Conservation (phyloP, 2,113 vertebrate genomes). For the Syngnathoides biaculeatus region DNA sequence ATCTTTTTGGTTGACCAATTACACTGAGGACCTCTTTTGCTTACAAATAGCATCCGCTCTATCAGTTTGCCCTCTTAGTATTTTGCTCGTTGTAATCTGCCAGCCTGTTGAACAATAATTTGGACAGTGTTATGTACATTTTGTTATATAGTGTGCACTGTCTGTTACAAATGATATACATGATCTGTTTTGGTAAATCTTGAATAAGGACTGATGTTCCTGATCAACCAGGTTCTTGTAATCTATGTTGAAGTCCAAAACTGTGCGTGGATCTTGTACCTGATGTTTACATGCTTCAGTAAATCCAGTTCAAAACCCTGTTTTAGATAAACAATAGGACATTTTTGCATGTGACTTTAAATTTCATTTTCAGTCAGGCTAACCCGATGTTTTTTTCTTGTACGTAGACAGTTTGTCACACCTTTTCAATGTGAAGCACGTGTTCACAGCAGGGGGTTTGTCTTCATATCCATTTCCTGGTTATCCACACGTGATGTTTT, state of each 20-base stretch:
- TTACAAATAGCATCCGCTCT: not conserved
- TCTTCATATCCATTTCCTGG: constrained; percentile 41
- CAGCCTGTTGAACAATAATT: not conserved
- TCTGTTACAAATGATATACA: not conserved
- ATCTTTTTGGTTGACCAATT: not conserved
- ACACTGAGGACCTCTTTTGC: not conserved
- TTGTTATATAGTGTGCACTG: not conserved
- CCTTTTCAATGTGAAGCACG: not conserved
- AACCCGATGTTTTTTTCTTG: not conserved
- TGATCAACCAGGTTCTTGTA: not conserved
- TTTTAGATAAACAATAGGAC: not conserved
- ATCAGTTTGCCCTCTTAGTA: not conserved
- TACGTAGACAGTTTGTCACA: not conserved
- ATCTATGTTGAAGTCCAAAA: not conserved
- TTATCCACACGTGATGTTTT: constrained; percentile 1
- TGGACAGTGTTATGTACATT: not conserved
- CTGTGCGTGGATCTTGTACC: not conserved
- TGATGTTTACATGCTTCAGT: not conserved
- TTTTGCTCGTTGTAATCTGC: not conserved
- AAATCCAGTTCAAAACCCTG: not conserved
- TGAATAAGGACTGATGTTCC: not conserved
- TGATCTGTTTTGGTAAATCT: not conserved
- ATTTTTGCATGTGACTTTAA: not conserved
- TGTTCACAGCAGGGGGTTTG: not conserved
- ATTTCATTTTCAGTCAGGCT: not conserved